A percentile compares a stretch with the other conserved stretches of the same genome.
These are phyloP conservation scores for Dorcus parallelipipedus DNA, from an alignment of 2,888 invertebrate genomes.

Conservation along the genomic window DNA sequence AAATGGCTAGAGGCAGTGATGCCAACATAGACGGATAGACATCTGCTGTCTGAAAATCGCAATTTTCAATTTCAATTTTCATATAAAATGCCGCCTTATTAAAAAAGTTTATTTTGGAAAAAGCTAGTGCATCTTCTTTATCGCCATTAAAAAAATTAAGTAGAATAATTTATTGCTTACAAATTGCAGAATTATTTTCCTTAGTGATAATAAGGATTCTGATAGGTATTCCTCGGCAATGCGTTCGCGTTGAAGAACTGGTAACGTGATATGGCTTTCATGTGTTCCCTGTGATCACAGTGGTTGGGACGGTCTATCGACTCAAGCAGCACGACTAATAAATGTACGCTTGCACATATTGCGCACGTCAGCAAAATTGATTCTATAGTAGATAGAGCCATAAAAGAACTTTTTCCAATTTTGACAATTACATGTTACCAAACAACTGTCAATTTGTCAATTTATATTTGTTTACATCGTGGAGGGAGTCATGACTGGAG, in stretches of 20 bases:
- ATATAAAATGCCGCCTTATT: too few relatives aligned
- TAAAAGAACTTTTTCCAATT: conserved; percentile 7
- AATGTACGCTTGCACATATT: conserved; percentile 34
- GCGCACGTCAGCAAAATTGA: conserved; percentile 34
- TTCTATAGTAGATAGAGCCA: conserved; percentile 32
- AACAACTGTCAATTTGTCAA: too few relatives aligned
- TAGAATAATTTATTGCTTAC: neutral
- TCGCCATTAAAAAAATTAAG: neutral
- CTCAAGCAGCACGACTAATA: conserved; percentile 31
- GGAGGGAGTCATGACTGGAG: too few relatives aligned
- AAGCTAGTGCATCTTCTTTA: too few relatives aligned
- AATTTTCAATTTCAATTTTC: too few relatives aligned
- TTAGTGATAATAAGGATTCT: conserved; percentile 14
- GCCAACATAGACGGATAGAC: too few relatives aligned
- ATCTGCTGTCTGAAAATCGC: too few relatives aligned
- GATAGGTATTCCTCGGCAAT: conserved; percentile 5
- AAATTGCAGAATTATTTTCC: neutral
- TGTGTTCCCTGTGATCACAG: conserved; percentile 26
- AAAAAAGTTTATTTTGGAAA: too few relatives aligned
- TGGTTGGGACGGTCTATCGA: conserved; percentile 27
- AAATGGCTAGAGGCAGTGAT: too few relatives aligned
- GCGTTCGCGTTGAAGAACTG: conserved; percentile 13
- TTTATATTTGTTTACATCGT: too few relatives aligned
- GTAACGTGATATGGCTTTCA: conserved; percentile 23
- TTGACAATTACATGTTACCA: neutral